Conservation (phyloP, 2,797 vertebrate species). For the Pangasius macronema region DNA sequence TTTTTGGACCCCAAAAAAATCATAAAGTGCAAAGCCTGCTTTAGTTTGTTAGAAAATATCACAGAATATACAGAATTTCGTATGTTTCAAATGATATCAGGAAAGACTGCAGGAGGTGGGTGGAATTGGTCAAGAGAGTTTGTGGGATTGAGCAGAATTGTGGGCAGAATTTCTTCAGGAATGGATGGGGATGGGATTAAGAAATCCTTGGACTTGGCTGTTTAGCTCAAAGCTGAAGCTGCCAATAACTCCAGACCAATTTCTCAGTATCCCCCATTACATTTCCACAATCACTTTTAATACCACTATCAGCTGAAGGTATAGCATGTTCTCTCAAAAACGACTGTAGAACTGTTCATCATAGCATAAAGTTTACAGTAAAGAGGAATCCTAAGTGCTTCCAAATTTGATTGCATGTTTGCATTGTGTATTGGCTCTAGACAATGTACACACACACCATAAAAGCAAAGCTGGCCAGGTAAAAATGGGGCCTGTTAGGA, state of each 20-base stretch:
- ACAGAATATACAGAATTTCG: not conserved
- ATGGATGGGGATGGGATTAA: not conserved
- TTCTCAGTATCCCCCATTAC: not conserved
- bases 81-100: not conserved
- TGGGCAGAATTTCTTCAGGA: not conserved
- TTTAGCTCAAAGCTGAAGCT: not conserved
- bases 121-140: not conserved
- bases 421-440: conserved; percentile 41
- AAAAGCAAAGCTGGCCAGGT: not conserved
- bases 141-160: not conserved
- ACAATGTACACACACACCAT: not conserved
- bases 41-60: not conserved
- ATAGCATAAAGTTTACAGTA: not conserved
- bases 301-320: not conserved
- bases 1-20: not conserved
- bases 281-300: not conserved
- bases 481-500: conserved; percentile 21
- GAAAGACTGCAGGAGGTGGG: not conserved
- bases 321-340: too few relatives aligned
- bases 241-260: not conserved
- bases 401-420: conserved; percentile 37
- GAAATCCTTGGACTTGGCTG: not conserved
- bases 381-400: conserved; percentile 36
- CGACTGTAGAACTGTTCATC: not conserved
- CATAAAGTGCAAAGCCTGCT: not conserved